Evolutionary conservation across 2,797 vertebrate genomes (phyloP).

Genomic region (Eulemur coronatus): DNA sequence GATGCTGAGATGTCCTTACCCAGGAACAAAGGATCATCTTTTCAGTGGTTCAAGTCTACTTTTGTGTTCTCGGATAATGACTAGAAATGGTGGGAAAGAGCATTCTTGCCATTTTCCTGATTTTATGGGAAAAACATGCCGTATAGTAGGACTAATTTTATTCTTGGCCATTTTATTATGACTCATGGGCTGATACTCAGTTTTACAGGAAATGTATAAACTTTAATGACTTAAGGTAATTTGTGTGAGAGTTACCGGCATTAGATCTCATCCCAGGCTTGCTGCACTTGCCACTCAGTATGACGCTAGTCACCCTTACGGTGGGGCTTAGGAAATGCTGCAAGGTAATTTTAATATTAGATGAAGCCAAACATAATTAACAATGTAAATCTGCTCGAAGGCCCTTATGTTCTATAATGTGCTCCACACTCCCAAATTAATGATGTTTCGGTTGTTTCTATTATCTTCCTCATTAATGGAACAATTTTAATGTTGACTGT

Average conservation of each 20-base stretch:
- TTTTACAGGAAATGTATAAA: background rate
- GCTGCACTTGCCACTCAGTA: background rate
- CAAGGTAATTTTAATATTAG: constrained; percentile 53
- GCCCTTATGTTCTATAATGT: background rate
- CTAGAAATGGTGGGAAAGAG: background rate
- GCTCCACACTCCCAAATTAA: background rate
- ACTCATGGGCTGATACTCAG: background rate
- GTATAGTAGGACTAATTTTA: background rate
- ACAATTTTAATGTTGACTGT: background rate
- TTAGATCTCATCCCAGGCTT: background rate
- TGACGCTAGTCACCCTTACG: background rate
- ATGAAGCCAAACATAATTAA: constrained; percentile 49
- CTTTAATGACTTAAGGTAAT: background rate
- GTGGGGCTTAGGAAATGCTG: background rate
- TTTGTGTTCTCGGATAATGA: background rate
- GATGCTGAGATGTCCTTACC: background rate
- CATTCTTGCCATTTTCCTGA: background rate
- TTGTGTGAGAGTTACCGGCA: background rate
- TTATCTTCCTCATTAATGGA: constrained; percentile 33
- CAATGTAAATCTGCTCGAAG: constrained; percentile 34
- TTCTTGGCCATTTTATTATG: constrained; percentile 34
- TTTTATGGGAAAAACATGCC: background rate
- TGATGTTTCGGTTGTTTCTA: constrained; percentile 19
- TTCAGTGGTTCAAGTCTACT: background rate
- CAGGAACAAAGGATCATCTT: background rate